These are phyloP conservation scores for Oligia fasciuncula DNA, from an alignment of 2,888 invertebrate species.

Conservation along the genomic window DNA sequence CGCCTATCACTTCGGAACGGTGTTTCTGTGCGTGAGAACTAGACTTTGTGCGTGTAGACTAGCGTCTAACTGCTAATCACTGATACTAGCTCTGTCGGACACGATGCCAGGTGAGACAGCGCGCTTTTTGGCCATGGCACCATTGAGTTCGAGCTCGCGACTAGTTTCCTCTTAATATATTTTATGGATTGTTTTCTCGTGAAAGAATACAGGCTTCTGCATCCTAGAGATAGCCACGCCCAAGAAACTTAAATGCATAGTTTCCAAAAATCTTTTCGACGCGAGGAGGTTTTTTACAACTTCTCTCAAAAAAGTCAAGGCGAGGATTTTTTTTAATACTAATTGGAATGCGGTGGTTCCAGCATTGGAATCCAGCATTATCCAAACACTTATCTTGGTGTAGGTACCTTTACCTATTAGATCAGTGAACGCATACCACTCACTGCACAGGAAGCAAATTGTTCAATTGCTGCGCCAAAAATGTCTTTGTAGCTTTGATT, in stretches of 20 bases:
- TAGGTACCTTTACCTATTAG: neutral
- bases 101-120: too few relatives aligned
- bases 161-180: too few relatives aligned
- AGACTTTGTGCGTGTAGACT: too few relatives aligned
- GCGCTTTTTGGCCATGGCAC: too few relatives aligned
- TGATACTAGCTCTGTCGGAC: too few relatives aligned
- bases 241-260: neutral
- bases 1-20: too few relatives aligned
- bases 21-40: too few relatives aligned
- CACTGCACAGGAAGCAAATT: neutral
- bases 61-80: too few relatives aligned
- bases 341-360: neutral
- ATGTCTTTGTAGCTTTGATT: constrained; percentile 5
- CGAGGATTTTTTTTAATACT: neutral
- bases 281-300: neutral
- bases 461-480: constrained; percentile 7
- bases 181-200: too few relatives aligned
- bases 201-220: too few relatives aligned
- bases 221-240: neutral
- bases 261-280: neutral
- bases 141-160: too few relatives aligned
- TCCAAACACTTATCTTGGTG: too few relatives aligned
- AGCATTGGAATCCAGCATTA: neutral
- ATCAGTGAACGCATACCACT: neutral
- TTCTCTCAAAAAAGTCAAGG: neutral